Conservation (phyloP, 2,888 invertebrate species). For the Eristalis tenax region DNA sequence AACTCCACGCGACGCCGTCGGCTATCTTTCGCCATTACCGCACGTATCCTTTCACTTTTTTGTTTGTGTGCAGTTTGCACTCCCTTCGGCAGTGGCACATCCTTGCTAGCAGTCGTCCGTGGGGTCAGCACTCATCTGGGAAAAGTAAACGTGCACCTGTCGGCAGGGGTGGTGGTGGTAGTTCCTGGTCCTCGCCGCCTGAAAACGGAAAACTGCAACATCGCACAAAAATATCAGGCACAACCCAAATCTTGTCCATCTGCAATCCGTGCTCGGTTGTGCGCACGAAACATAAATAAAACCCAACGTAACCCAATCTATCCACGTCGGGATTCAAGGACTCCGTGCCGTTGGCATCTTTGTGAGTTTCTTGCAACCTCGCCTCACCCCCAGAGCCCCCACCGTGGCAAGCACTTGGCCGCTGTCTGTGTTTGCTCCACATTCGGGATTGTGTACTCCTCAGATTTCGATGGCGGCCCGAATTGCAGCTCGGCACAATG, state of each 20-base stretch:
- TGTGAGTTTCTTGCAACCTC: conserved; percentile 29
- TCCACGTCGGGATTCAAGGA: conserved; percentile 68
- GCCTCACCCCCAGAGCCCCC: background rate
- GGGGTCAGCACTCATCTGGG: conserved; percentile 30
- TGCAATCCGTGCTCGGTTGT: conserved; percentile 11
- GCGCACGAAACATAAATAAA: conserved; percentile 51
- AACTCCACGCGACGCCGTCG: conserved; percentile 50
- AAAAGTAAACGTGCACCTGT: conserved; percentile 38
- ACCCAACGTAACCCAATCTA: conserved; percentile 60
- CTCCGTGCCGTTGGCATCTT: conserved; percentile 28
- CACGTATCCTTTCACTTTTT: conserved; percentile 66
- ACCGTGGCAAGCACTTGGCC: background rate
- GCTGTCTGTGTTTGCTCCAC: conserved; percentile 35
- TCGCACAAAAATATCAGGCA: background rate
- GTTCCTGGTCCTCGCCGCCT: no score
- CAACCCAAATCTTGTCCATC: conserved; percentile 52
- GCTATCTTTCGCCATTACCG: conserved; percentile 44
- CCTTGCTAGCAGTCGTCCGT: background rate
- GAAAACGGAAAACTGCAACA: conserved; percentile 44
- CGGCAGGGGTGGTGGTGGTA: background rate
- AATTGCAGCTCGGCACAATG: conserved; percentile 48
- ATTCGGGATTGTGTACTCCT: conserved; percentile 40
- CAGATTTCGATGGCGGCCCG: conserved; percentile 42
- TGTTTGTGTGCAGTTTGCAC: background rate
- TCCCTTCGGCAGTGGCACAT: background rate